Conservation (phyloP, 2,888 invertebrate species). For the Zeuzera pyrina region DNA sequence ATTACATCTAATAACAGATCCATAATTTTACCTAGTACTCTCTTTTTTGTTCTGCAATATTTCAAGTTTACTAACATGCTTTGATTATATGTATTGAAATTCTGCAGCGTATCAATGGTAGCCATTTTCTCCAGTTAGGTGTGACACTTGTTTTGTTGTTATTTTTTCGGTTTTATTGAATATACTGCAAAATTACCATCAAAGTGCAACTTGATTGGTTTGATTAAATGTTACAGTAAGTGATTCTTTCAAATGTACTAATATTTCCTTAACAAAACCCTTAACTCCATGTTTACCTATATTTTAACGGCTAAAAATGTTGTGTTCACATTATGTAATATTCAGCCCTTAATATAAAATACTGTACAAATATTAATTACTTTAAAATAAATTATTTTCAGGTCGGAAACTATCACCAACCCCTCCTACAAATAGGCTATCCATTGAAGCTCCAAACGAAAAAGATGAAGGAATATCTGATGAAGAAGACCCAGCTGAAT, state of each 20-base stretch:
- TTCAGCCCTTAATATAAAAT: too few relatives aligned
- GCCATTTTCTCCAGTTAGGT: slow-evolving; percentile 69
- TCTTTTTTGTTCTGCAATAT: slow-evolving; percentile 28
- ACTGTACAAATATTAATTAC: too few relatives aligned
- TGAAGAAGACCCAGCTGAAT: slow-evolving; percentile 86
- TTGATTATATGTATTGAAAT: slow-evolving; percentile 26
- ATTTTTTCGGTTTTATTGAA: neutral
- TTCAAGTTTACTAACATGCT: slow-evolving; percentile 56
- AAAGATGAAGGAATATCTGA: slow-evolving; percentile 83
- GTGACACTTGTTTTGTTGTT: slow-evolving; percentile 13
- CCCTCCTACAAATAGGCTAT: slow-evolving; percentile 75
- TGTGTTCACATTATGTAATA: too few relatives aligned
- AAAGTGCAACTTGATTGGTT: neutral
- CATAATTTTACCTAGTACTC: slow-evolving; percentile 22
- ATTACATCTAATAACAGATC: slow-evolving; percentile 20
- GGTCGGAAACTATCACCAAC: slow-evolving; percentile 81
- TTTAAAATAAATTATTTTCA: slow-evolving; percentile 40
- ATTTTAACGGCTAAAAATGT: neutral
- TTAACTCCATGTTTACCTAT: neutral
- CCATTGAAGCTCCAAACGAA: slow-evolving; percentile 76
- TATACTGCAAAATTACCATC: neutral
- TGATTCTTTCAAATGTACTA: neutral
- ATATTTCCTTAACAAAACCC: neutral
- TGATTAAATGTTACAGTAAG: neutral
- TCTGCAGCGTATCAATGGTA: slow-evolving; percentile 54